These are phyloP conservation scores for Sycophila texana DNA, from an alignment of 2,888 invertebrate genomes.

Conservation along the genomic window DNA sequence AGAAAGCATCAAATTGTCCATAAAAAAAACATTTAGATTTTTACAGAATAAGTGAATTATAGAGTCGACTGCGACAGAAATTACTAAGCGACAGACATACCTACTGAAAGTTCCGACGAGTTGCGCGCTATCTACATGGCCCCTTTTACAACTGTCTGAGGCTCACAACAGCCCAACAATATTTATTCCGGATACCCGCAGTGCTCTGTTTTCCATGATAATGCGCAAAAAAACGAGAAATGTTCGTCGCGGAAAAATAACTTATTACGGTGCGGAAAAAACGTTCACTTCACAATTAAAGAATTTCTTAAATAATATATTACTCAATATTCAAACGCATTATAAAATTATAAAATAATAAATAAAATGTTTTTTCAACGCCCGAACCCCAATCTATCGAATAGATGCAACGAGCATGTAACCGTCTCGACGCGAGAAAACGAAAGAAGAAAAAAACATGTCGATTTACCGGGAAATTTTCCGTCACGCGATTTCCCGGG, in stretches of 20 bases:
- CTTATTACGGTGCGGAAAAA: too few species aligned
- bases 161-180: constrained; percentile 43
- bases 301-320: background rate
- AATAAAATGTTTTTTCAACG: background rate
- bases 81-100: too few species aligned
- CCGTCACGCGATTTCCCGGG: constrained; percentile 14
- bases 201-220: constrained; percentile 46
- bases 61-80: too few species aligned
- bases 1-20: too few species aligned
- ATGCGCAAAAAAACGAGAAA: constrained; percentile 32
- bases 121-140: constrained; percentile 51
- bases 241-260: background rate
- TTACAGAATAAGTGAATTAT: too few species aligned
- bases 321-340: background rate
- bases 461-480: constrained; percentile 13
- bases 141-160: constrained; percentile 48
- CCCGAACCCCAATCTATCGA: background rate
- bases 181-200: constrained; percentile 50
- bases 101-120: constrained; percentile 26
- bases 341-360: background rate
- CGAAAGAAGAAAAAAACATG: too few species aligned
- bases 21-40: too few species aligned
- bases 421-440: too few species aligned
- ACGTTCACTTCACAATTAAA: background rate
- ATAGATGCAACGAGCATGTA: background rate